Evolutionary conservation across 2,888 invertebrate genomes (phyloP).

Genomic region (Diogma glabrata): DNA sequence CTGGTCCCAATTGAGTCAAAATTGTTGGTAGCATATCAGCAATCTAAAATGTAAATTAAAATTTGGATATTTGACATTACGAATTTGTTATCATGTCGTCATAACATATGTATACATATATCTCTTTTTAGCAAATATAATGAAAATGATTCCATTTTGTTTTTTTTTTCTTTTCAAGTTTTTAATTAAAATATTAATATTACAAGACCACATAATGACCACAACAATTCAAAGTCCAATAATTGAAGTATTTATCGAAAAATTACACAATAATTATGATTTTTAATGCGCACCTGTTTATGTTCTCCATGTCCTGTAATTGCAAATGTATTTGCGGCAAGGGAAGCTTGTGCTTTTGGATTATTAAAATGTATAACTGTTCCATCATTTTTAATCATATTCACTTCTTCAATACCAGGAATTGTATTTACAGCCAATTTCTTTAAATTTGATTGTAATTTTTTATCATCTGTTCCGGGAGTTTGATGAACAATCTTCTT

Average conservation of each 20-base stretch:
- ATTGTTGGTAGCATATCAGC: slow-evolving; percentile 99
- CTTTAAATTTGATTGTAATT: slow-evolving; percentile 94
- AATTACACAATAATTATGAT: too few species aligned
- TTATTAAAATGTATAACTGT: slow-evolving; percentile 99
- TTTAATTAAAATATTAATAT: too few species aligned
- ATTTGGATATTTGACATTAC: too few species aligned
- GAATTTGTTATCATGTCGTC: too few species aligned
- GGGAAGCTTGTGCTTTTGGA: slow-evolving; percentile 98
- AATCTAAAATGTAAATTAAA: slow-evolving; percentile 48
- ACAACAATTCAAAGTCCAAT: too few species aligned
- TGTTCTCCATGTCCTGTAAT: slow-evolving; percentile 97
- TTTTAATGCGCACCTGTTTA: slow-evolving; percentile 61
- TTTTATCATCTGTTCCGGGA: slow-evolving; percentile 98
- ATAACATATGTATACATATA: too few species aligned
- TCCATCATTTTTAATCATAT: slow-evolving; percentile 99
- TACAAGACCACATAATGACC: too few species aligned
- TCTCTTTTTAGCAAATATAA: too few species aligned
- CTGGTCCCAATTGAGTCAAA: slow-evolving; percentile 91
- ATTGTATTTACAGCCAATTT: slow-evolving; percentile 97
- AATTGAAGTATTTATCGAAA: too few species aligned
- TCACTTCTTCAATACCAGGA: slow-evolving; percentile 98
- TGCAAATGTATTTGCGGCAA: slow-evolving; percentile 98
- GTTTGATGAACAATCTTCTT: slow-evolving; percentile 86
- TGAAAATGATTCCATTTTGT: too few species aligned
- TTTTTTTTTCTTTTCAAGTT: too few species aligned